Conservation (phyloP, 2,797 vertebrate genomes). For the Cygnus olor region DNA sequence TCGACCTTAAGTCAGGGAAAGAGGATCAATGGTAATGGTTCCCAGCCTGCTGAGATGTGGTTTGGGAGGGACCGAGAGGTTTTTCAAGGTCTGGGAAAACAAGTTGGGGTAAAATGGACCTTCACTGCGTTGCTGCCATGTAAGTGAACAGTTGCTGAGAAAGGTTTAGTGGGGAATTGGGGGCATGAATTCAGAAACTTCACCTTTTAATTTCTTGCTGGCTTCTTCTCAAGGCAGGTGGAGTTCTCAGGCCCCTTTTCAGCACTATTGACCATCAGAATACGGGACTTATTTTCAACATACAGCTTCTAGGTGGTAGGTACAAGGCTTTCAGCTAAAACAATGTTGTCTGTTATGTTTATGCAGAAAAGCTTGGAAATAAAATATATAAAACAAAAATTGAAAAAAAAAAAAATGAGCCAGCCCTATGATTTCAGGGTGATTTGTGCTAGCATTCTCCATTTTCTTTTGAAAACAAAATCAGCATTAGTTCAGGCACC, state of each 20-base stretch:
- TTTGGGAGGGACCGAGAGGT: neutral
- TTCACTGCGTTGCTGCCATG: neutral
- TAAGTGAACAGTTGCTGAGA: neutral
- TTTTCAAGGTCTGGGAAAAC: neutral
- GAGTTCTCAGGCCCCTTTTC: neutral
- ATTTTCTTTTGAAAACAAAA: neutral
- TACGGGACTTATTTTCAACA: neutral
- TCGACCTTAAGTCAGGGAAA: neutral
- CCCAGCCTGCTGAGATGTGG: neutral
- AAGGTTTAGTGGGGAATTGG: neutral
- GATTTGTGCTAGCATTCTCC: neutral
- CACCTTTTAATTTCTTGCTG: neutral
- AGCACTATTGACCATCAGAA: neutral
- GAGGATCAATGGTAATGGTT: neutral
- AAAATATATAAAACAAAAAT: neutral
- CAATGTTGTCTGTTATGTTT: neutral
- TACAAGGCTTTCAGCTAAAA: neutral
- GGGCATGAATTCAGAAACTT: neutral
- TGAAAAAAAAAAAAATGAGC: fast-evolving
- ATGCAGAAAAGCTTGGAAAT: neutral
- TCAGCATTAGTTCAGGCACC: neutral
- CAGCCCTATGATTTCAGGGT: neutral
- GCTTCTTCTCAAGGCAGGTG: neutral
- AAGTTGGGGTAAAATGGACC: neutral
- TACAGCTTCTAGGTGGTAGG: neutral